phyloP scores from a whole-genome alignment of 64 coral and sea anemone genomes.

The Catalaphyllia jardinei region DNA sequence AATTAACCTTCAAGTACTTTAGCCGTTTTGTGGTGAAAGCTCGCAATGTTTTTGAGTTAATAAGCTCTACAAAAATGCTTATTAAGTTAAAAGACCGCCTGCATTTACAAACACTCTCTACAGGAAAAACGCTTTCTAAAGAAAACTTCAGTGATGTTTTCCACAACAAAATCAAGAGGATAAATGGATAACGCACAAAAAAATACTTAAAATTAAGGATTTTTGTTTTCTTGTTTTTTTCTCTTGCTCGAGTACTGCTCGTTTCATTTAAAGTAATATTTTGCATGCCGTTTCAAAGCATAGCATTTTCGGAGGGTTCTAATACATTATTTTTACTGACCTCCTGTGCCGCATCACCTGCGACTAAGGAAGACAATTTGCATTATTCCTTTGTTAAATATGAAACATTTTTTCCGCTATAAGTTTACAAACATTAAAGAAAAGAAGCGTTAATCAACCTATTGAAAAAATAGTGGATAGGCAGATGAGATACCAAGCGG shows the following conservation, averaged over 20 bases:
- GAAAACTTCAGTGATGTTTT: no score
- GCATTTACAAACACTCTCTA: background rate
- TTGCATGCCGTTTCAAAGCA: background rate
- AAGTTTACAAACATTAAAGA: background rate
- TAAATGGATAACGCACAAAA: no score
- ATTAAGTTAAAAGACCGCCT: background rate
- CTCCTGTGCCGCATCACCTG: background rate
- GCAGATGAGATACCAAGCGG: no score
- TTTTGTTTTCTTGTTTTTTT: no score
- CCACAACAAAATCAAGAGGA: no score
- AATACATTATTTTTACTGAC: background rate
- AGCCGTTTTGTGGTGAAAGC: no score
- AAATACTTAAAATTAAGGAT: no score
- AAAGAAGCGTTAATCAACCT: no score
- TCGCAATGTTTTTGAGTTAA: background rate
- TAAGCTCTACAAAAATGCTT: background rate
- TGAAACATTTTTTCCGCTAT: background rate
- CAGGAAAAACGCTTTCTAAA: background rate
- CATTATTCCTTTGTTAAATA: background rate
- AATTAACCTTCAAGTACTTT: no score
- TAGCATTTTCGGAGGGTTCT: background rate
- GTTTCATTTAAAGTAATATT: no score
- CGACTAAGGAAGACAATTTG: background rate
- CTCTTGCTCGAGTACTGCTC: no score
- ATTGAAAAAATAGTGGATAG: no score